Conservation (phyloP, 2,113 vertebrate species). For the Leuciscus idus region DNA sequence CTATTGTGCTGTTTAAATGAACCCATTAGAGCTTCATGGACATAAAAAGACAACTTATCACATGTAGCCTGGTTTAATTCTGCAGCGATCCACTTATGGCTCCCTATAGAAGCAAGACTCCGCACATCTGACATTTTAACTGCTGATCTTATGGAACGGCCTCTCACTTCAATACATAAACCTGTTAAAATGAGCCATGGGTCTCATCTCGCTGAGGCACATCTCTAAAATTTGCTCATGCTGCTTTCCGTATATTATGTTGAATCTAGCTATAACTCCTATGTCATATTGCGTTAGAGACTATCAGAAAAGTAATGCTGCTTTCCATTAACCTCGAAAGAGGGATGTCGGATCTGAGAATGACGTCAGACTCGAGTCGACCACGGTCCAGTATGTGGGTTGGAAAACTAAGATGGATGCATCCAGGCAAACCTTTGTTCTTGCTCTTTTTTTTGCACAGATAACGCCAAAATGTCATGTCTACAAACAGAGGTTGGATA, state of each 20-base stretch:
- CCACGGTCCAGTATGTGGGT: too few relatives aligned
- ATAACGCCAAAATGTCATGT: too few relatives aligned
- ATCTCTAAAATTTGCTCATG: not conserved
- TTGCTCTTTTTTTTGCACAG: too few relatives aligned
- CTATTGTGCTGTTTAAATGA: conserved; percentile 9
- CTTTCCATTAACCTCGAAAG: too few relatives aligned
- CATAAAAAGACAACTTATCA: conserved; percentile 7
- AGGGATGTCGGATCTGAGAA: too few relatives aligned
- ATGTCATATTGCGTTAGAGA: not conserved
- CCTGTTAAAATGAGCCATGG: conserved; percentile 36
- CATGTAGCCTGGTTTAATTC: not conserved
- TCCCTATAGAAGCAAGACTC: conserved; percentile 2
- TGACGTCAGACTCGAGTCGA: too few relatives aligned
- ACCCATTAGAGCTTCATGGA: not conserved
- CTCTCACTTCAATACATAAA: conserved; percentile 19
- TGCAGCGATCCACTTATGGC: not conserved
- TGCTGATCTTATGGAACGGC: conserved; percentile 18
- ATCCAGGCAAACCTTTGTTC: too few relatives aligned
- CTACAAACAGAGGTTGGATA: too few relatives aligned
- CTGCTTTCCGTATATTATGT: not conserved
- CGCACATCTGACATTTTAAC: conserved; percentile 28
- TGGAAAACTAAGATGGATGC: too few relatives aligned
- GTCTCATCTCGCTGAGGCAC: conserved; percentile 11
- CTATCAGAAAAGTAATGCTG: not conserved
- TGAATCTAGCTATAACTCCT: conserved; percentile 1